Base-by-base conservation (phyloP, 2,797 vertebrate genomes). In the Manis crassicaudata region DNA sequence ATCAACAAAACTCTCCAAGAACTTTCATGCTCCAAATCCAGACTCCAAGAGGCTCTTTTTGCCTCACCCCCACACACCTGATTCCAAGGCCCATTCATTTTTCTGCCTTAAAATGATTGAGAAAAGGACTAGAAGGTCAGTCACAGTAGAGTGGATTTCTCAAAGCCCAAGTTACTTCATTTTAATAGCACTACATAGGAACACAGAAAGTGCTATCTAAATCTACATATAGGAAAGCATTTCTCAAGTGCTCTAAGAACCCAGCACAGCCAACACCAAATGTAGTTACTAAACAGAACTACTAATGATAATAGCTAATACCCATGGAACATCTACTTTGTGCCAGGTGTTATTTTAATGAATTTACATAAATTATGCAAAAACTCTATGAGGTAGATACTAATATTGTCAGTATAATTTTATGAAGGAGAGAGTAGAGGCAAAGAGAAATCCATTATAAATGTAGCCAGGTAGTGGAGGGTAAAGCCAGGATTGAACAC, bases 51-150 rank as follows among this genome's bases (percentile, higher is more conserved):
- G 40, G 29, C 37, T 76, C 62, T 87, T n/a, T 86, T 60, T 93
- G 46, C 20, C 43, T 77, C 2, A 10, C 5, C 2, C 40, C 27
- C 32, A 50, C 21, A 40, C 29, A 77, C n/a, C n/a, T 79, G 56
- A 88, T 50, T 89, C 67, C 21, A 85, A 92, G 62, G 11, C n/a
- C 25, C 37, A 6, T 93, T 96, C n/a, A 88, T 89, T 95, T 97
- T 96, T 92, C 67, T 90, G 62, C 76, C 88, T 96, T 90, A 93
- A 95, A 90, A 77, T 94, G 88, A 63, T 68, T 77, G 80, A 65
- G 4, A 88, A 70, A 76, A 79, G 40, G 7, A 80, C 58, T 75
- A 73, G 75, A 81, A 90, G 46, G 54, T 58, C 37, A 73, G 91
- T 87, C 94, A 93, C 11, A 37, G 79, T 84, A 68, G 27, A 63